Evolutionary conservation across 92 coral and sea anemone species (phyloP).

Genomic region (Desmophyllum pertusum): DNA sequence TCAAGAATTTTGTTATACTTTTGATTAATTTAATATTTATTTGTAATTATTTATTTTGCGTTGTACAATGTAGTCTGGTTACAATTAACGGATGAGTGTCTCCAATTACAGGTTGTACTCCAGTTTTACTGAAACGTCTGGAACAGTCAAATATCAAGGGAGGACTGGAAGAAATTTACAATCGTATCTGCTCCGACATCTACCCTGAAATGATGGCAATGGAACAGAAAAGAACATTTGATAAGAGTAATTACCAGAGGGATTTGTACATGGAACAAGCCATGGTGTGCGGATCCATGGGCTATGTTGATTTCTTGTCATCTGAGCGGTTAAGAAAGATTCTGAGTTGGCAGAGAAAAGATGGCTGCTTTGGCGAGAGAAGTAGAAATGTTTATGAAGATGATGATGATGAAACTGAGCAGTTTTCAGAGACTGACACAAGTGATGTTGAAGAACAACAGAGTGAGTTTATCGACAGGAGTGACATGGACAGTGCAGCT

Average conservation of each 20-base stretch:
- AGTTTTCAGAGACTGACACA: neutral
- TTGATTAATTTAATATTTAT: no score
- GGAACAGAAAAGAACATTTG: constrained; percentile 35
- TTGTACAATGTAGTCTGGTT: neutral
- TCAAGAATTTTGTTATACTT: no score
- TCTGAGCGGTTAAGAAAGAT: constrained; percentile 51
- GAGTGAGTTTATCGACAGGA: neutral
- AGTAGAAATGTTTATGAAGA: neutral
- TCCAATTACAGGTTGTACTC: constrained; percentile 66
- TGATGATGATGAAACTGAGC: neutral
- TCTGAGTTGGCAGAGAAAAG: constrained; percentile 76
- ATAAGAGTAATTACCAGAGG: constrained; percentile 9
- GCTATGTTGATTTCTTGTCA: constrained; percentile 70
- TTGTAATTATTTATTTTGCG: neutral
- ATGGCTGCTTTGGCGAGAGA: constrained; percentile 73
- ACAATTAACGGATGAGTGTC: neutral
- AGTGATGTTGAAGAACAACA: neutral
- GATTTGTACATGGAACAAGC: constrained; percentile 93
- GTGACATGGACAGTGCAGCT: neutral
- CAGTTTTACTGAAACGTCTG: constrained; percentile 49
- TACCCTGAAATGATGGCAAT: constrained; percentile 84
- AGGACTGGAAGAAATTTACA: constrained; percentile 64
- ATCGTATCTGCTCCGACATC: constrained; percentile 83
- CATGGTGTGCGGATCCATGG: constrained; percentile 89
- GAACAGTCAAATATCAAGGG: constrained; percentile 52